Conservation (phyloP, 2,113 vertebrate genomes). For the Prionailurus viverrinus region DNA sequence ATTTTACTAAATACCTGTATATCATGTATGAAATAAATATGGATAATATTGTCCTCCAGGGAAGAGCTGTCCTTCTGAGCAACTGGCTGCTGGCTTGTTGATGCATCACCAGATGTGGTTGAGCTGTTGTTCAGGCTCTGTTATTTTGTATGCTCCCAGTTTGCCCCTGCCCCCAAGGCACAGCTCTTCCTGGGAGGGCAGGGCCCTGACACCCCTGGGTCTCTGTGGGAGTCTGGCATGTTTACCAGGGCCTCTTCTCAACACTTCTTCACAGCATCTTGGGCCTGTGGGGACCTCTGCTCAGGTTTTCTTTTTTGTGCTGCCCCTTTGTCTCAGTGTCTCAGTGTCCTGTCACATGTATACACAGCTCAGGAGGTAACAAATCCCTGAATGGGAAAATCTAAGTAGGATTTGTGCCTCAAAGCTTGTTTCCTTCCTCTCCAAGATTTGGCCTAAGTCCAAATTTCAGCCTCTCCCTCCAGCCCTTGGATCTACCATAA, state of each 20-base stretch:
- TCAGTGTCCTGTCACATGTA: background rate
- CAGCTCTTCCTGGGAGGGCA: background rate
- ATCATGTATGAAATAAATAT: background rate
- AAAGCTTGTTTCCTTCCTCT: background rate
- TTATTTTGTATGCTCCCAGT: background rate
- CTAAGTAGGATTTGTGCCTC: background rate
- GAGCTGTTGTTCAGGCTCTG: background rate
- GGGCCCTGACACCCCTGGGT: no score
- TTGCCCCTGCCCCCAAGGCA: accelerated
- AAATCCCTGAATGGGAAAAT: background rate
- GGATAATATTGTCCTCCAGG: background rate
- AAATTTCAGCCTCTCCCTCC: background rate
- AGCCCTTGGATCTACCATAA: background rate
- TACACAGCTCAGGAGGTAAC: background rate
- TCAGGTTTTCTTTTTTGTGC: background rate
- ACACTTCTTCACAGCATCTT: no score
- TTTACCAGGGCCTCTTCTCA: background rate
- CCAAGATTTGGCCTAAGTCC: background rate
- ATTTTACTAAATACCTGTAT: background rate
- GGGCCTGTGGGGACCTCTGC: background rate
- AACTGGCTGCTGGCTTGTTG: no score
- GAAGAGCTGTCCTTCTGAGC: background rate
- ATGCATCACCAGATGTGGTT: background rate
- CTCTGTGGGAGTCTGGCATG: background rate
- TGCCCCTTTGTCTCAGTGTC: background rate